Percentiles rank a stretch among this genome's conserved stretches.
These are phyloP conservation scores for Chloropsis cyanopogon DNA, from an alignment of 2,113 vertebrate species.

Conservation along the genomic window DNA sequence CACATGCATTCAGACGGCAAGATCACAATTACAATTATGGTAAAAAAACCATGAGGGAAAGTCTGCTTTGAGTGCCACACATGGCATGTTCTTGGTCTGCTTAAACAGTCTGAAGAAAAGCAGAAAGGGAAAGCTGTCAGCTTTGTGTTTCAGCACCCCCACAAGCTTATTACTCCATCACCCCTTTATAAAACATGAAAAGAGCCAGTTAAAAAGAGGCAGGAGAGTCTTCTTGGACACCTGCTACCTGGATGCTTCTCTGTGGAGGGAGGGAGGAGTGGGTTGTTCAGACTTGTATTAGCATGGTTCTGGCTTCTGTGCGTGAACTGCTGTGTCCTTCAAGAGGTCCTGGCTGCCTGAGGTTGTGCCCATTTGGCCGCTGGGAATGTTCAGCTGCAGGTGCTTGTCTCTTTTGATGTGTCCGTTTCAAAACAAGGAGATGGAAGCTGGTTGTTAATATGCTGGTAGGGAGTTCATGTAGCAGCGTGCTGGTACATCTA, in stretches of 20 bases:
- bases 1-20: neutral
- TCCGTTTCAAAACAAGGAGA: neutral
- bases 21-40: slow-evolving; percentile 20
- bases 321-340: neutral
- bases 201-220: neutral
- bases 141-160: neutral
- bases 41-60: neutral
- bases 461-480: neutral
- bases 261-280: neutral
- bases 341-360: neutral
- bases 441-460: neutral
- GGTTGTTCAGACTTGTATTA: neutral
- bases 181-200: neutral
- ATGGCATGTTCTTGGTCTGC: neutral
- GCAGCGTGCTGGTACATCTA: neutral
- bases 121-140: neutral
- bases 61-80: neutral
- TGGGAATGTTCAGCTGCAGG: neutral
- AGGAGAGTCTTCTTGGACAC: neutral
- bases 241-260: neutral
- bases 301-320: neutral
- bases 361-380: neutral
- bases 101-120: neutral
- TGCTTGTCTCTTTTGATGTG: neutral
- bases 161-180: neutral